phyloP scores from a whole-genome alignment of 2,113 vertebrate genomes.

The Chroicocephalus ridibundus region DNA sequence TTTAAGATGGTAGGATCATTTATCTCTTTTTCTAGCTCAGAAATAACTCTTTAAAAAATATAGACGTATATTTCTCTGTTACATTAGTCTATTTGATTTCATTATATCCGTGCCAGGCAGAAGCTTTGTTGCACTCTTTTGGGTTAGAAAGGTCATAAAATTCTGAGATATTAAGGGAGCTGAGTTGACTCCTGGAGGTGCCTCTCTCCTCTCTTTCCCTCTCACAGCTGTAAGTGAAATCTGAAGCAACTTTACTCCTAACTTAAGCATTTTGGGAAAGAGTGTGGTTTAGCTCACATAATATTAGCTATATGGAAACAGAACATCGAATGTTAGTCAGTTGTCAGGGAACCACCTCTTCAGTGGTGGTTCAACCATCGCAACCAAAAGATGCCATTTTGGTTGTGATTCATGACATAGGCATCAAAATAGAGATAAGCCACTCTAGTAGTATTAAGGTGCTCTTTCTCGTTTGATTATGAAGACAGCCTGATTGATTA shows the following conservation, averaged over 20 bases:
- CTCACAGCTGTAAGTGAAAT: neutral
- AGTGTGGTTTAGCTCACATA: neutral
- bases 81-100: neutral
- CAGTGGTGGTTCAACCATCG: too few species aligned
- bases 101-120: neutral
- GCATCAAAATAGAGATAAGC: neutral
- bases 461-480: neutral
- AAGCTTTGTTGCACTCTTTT: neutral
- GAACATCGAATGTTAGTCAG: neutral
- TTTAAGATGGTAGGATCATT: neutral
- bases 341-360: neutral
- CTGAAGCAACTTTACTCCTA: neutral
- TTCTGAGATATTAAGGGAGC: neutral
- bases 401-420: neutral
- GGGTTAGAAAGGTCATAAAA: neutral
- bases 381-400: neutral
- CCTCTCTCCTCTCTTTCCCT: too few species aligned
- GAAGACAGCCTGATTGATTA: neutral
- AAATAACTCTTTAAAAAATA: neutral
- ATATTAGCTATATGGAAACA: neutral
- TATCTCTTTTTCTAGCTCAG: neutral
- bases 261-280: rapidly evolving
- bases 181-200: neutral
- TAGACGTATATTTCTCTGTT: neutral
- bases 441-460: neutral